Percentiles rank a stretch among this genome's conserved stretches.
Evolutionary conservation across 2,797 vertebrate species (phyloP).

Genomic region (Menidia menidia): DNA sequence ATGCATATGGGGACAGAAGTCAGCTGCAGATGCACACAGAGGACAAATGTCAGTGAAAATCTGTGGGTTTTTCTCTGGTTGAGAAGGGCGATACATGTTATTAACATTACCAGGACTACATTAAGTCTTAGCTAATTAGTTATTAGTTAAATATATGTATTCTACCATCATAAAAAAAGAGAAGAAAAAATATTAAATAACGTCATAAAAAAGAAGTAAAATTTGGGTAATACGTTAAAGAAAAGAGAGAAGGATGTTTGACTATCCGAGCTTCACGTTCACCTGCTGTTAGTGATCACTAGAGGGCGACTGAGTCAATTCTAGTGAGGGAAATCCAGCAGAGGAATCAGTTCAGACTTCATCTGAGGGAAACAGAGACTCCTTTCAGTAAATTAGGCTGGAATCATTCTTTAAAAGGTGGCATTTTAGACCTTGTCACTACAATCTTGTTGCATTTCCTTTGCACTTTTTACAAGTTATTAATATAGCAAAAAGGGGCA

Average conservation of each 20-base stretch:
- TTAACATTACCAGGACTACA: no score
- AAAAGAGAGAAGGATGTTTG: neutral
- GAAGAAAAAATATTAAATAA: no score
- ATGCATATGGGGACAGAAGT: neutral
- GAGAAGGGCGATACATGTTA: neutral
- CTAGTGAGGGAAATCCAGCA: conserved; percentile 9
- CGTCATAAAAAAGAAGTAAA: no score
- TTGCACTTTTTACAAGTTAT: neutral
- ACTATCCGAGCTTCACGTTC: neutral
- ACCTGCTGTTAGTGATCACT: conserved; percentile 41
- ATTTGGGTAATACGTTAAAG: no score
- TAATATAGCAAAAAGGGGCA: neutral
- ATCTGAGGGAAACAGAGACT: neutral
- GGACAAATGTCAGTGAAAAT: neutral
- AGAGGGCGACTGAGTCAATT: conserved; percentile 54
- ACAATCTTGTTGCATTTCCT: neutral
- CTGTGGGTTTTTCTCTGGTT: neutral
- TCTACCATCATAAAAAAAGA: no score
- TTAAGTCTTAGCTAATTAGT: neutral
- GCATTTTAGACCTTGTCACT: neutral
- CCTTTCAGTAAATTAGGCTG: neutral
- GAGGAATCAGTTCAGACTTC: neutral
- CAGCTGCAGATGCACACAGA: neutral
- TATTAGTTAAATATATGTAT: neutral
- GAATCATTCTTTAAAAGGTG: neutral